Percentiles rank a stretch among this genome's conserved stretches.
Evolutionary conservation across 1,140 invertebrate genomes (phyloP).

Genomic region (Aphelinus certus): DNA sequence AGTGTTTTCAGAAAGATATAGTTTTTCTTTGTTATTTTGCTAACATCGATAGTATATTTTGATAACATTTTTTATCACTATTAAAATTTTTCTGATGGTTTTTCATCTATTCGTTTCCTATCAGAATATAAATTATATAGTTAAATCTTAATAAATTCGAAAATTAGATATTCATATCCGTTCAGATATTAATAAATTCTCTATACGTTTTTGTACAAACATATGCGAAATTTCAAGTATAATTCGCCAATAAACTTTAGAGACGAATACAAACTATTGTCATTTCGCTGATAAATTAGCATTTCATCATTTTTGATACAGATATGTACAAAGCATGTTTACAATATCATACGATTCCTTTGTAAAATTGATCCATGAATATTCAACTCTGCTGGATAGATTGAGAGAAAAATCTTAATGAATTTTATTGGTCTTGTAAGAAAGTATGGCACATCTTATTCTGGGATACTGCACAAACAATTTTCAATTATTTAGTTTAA

Average conservation of each 20-base stretch:
- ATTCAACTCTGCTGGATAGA: no score
- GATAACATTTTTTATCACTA: conserved; percentile 9
- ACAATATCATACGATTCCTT: background rate
- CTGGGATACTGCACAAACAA: background rate
- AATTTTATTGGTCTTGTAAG: conserved; percentile 1
- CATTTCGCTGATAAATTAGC: conserved; percentile 26
- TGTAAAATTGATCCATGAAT: no score
- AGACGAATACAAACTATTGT: conserved; percentile 26
- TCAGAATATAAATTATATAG: conserved; percentile 38
- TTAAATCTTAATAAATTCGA: conserved; percentile 24
- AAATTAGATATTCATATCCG: background rate
- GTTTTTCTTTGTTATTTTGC: background rate
- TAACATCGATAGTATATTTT: conserved; percentile 37
- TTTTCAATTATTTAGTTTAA: background rate
- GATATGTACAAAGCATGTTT: conserved; percentile 52
- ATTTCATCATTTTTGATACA: conserved; percentile 40
- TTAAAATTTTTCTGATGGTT: conserved; percentile 22
- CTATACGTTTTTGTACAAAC: conserved; percentile 30
- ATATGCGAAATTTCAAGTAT: conserved; percentile 15
- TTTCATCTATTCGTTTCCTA: background rate
- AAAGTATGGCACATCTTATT: conserved; percentile 25
- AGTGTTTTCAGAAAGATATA: no score
- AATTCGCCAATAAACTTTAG: conserved; percentile 25
- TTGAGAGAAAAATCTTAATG: no score
- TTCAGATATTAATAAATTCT: conserved; percentile 9